Conservation (phyloP, 2,113 vertebrate genomes). For the Apodemus speciosus region DNA sequence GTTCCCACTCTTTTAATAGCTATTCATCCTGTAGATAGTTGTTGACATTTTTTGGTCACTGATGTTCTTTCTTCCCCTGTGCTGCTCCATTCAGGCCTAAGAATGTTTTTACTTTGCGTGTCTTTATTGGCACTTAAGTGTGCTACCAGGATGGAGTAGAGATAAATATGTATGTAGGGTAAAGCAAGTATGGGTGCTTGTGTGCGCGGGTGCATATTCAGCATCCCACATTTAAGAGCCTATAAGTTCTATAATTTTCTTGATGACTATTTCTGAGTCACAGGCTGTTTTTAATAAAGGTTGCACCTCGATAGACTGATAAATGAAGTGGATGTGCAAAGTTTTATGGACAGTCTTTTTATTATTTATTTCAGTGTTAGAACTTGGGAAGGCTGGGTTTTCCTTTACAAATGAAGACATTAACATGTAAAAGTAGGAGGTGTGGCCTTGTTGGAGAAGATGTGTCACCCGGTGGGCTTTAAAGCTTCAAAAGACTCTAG, state of each 20-base stretch:
- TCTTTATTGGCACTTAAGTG: neutral
- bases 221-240: neutral
- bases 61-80: neutral
- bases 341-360: neutral
- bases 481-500: neutral
- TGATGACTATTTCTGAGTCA: slow-evolving; percentile 8
- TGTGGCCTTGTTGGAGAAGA: neutral
- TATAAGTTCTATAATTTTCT: slow-evolving; percentile 15
- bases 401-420: neutral
- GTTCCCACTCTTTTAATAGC: neutral
- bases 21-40: neutral
- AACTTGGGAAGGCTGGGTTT: neutral
- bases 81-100: neutral
- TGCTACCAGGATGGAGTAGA: neutral
- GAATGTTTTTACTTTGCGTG: neutral
- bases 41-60: neutral
- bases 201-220: neutral
- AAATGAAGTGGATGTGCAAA: neutral
- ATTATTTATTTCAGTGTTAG: slow-evolving; percentile 28
- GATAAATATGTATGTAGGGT: neutral
- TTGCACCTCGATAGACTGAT: neutral
- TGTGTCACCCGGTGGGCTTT: neutral
- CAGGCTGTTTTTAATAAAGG: neutral
- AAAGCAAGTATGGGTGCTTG: neutral
- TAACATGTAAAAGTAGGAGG: neutral